Conservation (phyloP, 2,888 invertebrate genomes). For the Protonemura montana region DNA sequence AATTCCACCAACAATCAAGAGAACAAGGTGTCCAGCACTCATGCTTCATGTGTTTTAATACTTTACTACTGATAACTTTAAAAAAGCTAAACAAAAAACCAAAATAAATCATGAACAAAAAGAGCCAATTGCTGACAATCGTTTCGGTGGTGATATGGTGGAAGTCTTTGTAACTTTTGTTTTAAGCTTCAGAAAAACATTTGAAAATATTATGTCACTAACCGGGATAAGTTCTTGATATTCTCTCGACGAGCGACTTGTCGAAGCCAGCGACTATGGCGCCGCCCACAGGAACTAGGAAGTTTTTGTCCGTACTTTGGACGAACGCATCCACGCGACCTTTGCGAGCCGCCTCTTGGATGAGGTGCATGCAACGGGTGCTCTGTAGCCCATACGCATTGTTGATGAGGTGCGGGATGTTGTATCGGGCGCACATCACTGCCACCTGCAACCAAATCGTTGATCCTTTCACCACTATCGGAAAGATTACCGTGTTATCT, state of each 20-base stretch:
- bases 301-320: conserved; percentile 86
- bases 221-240: conserved; percentile 78
- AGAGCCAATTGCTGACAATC: too few species aligned
- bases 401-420: conserved; percentile 79
- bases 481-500: too few species aligned
- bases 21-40: too few species aligned
- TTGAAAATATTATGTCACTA: conserved; percentile 45
- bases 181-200: too few species aligned
- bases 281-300: conserved; percentile 85
- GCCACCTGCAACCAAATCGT: conserved; percentile 58
- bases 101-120: too few species aligned
- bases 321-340: conserved; percentile 81
- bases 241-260: conserved; percentile 65
- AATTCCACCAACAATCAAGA: too few species aligned
- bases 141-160: too few species aligned
- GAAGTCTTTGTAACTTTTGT: too few species aligned
- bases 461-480: too few species aligned
- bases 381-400: conserved; percentile 86
- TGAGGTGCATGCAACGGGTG: conserved; percentile 68
- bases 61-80: too few species aligned
- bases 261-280: conserved; percentile 78
- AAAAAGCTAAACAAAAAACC: too few species aligned
- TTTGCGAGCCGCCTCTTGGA: conserved; percentile 69
- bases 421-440: conserved; percentile 66
- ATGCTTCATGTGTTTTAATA: too few species aligned